A percentile compares a stretch with the other conserved stretches of the same genome.
phyloP scores from a whole-genome alignment of 2,888 invertebrate species.

The Lasioglossum marginatum region DNA sequence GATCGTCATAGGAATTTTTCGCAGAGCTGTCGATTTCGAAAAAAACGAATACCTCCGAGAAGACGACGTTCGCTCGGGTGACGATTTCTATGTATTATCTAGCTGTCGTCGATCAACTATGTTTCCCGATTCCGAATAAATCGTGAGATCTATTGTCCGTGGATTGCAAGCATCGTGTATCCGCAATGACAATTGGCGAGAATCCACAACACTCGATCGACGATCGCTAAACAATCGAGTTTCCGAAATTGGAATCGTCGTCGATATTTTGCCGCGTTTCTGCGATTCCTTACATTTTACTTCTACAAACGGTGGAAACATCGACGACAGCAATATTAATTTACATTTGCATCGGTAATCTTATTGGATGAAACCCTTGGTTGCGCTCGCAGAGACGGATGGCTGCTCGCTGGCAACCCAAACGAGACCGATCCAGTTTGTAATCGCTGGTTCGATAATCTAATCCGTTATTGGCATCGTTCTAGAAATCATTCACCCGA shows the following conservation, averaged over 20 bases:
- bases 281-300: background rate
- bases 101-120: background rate
- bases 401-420: constrained; percentile 58
- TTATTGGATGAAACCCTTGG: constrained; percentile 79
- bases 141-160: background rate
- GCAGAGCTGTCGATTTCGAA: constrained; percentile 9
- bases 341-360: constrained; percentile 26
- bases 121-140: background rate
- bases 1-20: constrained; percentile 20
- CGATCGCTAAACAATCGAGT: background rate
- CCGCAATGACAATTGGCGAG: background rate
- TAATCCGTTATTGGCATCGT: constrained; percentile 76
- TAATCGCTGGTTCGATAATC: constrained; percentile 66
- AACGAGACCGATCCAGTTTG: constrained; percentile 57
- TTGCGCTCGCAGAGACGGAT: constrained; percentile 75
- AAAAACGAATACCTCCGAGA: constrained; percentile 33
- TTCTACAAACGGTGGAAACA: background rate
- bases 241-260: background rate
- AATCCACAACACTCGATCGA: background rate
- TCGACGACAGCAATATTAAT: constrained; percentile 3
- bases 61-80: constrained; percentile 28
- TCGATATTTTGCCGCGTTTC: background rate
- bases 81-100: background rate
- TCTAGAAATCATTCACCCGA: constrained; percentile 55
- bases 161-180: background rate